Evolutionary conservation across 2,113 vertebrate species (phyloP).

Genomic region (Catharus fuscescens): DNA sequence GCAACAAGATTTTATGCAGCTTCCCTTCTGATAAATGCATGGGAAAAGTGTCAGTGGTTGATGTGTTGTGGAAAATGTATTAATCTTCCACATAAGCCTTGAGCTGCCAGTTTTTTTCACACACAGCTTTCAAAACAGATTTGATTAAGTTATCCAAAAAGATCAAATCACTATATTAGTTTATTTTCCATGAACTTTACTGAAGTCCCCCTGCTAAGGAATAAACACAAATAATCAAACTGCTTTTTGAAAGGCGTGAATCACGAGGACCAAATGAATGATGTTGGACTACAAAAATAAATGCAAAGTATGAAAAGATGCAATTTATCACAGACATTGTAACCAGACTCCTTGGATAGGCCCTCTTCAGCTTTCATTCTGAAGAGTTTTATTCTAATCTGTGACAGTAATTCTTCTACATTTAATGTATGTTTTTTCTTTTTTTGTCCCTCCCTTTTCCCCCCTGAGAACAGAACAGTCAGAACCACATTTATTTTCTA

Average conservation of each 20-base stretch:
- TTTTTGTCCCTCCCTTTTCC: accelerated
- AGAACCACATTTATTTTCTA: not conserved
- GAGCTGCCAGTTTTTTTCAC: not conserved
- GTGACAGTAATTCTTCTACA: not conserved
- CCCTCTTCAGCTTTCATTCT: not conserved
- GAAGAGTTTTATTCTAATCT: not conserved
- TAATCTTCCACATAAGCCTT: not conserved
- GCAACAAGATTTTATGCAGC: not conserved
- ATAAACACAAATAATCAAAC: not conserved
- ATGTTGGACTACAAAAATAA: not conserved
- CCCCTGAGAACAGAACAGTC: not conserved
- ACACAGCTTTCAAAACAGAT: not conserved
- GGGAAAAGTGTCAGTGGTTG: not conserved
- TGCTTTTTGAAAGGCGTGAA: not conserved
- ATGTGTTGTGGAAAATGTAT: not conserved
- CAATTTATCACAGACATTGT: not conserved
- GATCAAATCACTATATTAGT: not conserved
- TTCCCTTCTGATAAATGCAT: not conserved
- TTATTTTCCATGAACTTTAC: not conserved
- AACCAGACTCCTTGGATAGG: not conserved
- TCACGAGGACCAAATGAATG: not conserved
- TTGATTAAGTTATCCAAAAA: not conserved
- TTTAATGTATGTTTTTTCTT: not conserved
- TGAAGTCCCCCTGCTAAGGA: not conserved
- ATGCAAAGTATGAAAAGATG: not conserved